Evolutionary conservation across 2,797 vertebrate genomes (phyloP).

Genomic region (Bovichtus diacanthus): DNA sequence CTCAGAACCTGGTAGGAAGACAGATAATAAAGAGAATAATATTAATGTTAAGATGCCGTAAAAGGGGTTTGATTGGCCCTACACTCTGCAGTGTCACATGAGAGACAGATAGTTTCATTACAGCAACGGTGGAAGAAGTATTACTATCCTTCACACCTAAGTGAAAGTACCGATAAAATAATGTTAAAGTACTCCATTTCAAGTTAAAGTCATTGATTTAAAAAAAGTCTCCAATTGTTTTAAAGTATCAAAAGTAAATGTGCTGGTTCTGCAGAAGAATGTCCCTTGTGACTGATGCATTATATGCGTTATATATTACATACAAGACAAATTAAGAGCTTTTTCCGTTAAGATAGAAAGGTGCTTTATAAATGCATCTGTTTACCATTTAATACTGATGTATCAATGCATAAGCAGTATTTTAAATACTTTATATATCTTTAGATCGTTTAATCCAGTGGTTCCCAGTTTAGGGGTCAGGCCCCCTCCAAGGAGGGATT

Average conservation of each 20-base stretch:
- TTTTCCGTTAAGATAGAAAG: too few relatives aligned
- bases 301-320: too few relatives aligned
- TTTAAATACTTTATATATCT: background rate
- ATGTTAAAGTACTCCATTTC: background rate
- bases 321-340: too few relatives aligned
- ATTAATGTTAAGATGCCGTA: background rate
- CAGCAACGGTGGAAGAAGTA: background rate
- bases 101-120: background rate
- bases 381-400: too few relatives aligned
- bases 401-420: conserved; percentile 1
- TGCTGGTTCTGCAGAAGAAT: too few relatives aligned
- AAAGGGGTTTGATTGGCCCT: background rate
- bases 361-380: too few relatives aligned
- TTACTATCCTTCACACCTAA: background rate
- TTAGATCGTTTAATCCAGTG: background rate
- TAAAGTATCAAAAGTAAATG: too few relatives aligned
- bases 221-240: background rate
- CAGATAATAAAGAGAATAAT: background rate
- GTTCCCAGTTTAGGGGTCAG: background rate
- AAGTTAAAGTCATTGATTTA: background rate
- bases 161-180: background rate
- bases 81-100: background rate
- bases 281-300: too few relatives aligned
- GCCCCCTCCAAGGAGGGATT: background rate
- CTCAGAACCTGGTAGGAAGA: background rate